These are phyloP conservation scores for Hydrochoerus hydrochaeris DNA, from an alignment of 2,113 vertebrate species.

Conservation along the genomic window DNA sequence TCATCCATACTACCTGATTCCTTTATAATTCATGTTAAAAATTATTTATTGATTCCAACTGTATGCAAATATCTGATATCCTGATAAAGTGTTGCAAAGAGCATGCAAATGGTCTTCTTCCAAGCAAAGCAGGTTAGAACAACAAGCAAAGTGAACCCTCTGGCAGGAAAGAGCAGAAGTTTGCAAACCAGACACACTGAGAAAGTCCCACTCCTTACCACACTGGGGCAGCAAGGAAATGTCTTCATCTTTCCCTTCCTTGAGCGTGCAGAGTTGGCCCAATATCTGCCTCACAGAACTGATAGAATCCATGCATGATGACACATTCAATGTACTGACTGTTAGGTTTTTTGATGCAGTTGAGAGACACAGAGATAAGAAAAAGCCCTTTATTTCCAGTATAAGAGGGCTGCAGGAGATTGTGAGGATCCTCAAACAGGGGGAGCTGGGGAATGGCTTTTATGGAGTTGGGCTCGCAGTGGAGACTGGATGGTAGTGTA, in stretches of 20 bases:
- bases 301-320: background rate
- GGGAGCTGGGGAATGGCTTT: too few species aligned
- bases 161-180: background rate
- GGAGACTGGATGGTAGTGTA: too few species aligned
- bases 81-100: background rate
- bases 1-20: background rate
- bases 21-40: background rate
- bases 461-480: too few species aligned
- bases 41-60: background rate
- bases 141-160: background rate
- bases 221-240: fast-evolving
- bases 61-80: background rate
- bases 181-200: background rate
- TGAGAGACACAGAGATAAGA: too few species aligned
- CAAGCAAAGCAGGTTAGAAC: fast-evolving
- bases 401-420: too few species aligned
- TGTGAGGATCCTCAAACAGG: too few species aligned
- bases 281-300: fast-evolving
- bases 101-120: fast-evolving
- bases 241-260: background rate
- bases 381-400: too few species aligned
- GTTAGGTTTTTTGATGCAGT: too few species aligned
- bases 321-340: fast-evolving
- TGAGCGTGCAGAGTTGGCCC: fast-evolving
- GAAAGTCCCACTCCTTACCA: background rate